A percentile compares a stretch with the other conserved stretches of the same genome.
phyloP scores from a whole-genome alignment of 2,888 invertebrate genomes.

The Sphaeridia pumilis region DNA sequence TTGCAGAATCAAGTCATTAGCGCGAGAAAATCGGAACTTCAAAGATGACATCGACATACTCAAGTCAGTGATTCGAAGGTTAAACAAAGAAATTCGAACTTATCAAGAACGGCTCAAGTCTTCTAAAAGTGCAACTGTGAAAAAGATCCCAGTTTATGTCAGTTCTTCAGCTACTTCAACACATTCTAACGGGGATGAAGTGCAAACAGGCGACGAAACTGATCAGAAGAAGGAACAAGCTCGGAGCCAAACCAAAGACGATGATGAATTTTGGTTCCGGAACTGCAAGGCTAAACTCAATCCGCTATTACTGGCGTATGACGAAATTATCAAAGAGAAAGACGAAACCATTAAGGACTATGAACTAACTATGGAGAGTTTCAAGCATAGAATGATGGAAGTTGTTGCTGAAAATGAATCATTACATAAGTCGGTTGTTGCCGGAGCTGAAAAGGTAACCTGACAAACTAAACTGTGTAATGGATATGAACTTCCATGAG shows the following conservation, averaged over 20 bases:
- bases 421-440: slow-evolving; percentile 23
- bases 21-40: slow-evolving; percentile 25
- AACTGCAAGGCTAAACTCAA: slow-evolving; percentile 18
- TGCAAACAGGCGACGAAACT: not conserved
- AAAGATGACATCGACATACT: slow-evolving; percentile 30
- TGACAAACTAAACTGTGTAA: too few relatives aligned
- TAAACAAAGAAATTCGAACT: slow-evolving; percentile 28
- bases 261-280: slow-evolving; percentile 8
- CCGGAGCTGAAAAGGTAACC: slow-evolving; percentile 27
- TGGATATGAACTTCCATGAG: too few relatives aligned
- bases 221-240: not conserved
- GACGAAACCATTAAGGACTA: slow-evolving; percentile 30
- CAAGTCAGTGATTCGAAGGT: slow-evolving; percentile 29
- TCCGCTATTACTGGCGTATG: slow-evolving; percentile 30
- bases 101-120: slow-evolving; percentile 28
- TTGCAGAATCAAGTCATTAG: slow-evolving; percentile 21
- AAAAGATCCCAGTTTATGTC: slow-evolving; percentile 22
- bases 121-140: slow-evolving; percentile 12
- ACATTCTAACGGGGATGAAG: not conserved
- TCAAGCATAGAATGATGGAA: slow-evolving; percentile 21
- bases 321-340: slow-evolving; percentile 32
- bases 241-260: too few relatives aligned
- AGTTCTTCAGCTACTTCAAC: slow-evolving; percentile 7
- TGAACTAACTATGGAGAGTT: slow-evolving; percentile 22
- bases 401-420: slow-evolving; percentile 30